Conservation (phyloP, 1,140 invertebrate species). For the Brachionus angularis region DNA sequence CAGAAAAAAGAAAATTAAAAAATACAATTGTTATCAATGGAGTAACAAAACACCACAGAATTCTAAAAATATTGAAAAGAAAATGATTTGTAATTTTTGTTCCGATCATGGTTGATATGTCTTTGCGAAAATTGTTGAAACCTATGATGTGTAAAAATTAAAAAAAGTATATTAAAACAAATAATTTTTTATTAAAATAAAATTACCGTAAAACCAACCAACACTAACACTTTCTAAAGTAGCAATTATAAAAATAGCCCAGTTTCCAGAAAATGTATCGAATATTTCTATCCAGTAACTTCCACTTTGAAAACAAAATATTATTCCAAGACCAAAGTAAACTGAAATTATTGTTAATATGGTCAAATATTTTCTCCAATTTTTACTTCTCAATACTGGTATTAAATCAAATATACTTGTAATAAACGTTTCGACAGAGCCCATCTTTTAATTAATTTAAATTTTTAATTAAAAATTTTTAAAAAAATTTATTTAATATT, state of each 20-base stretch:
- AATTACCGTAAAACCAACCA: slow-evolving; percentile 41
- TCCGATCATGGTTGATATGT: slow-evolving; percentile 33
- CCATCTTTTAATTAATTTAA: slow-evolving; percentile 62
- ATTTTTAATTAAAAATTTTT: slow-evolving; percentile 6
- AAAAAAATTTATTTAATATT: neutral
- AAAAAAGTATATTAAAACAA: neutral
- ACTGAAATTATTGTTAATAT: slow-evolving; percentile 62
- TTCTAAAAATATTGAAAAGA: too few species aligned
- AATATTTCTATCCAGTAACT: slow-evolving; percentile 31
- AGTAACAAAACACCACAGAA: neutral
- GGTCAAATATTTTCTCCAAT: slow-evolving; percentile 60
- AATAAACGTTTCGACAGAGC: slow-evolving; percentile 69
- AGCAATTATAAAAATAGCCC: slow-evolving; percentile 24
- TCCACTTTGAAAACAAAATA: slow-evolving; percentile 63
- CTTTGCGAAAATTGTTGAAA: slow-evolving; percentile 20
- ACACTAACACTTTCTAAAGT: slow-evolving; percentile 5
- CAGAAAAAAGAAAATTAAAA: neutral
- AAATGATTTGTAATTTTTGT: neutral
- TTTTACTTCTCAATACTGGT: slow-evolving; percentile 59
- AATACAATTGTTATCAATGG: neutral
- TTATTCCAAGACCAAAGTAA: slow-evolving; percentile 65
- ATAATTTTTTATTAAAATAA: neutral
- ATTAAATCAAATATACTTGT: slow-evolving; percentile 68
- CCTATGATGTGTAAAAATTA: neutral
- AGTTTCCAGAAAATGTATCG: slow-evolving; percentile 36